Evolutionary conservation across 2,113 vertebrate species (phyloP).

Genomic region (Takifugu flavidus): DNA sequence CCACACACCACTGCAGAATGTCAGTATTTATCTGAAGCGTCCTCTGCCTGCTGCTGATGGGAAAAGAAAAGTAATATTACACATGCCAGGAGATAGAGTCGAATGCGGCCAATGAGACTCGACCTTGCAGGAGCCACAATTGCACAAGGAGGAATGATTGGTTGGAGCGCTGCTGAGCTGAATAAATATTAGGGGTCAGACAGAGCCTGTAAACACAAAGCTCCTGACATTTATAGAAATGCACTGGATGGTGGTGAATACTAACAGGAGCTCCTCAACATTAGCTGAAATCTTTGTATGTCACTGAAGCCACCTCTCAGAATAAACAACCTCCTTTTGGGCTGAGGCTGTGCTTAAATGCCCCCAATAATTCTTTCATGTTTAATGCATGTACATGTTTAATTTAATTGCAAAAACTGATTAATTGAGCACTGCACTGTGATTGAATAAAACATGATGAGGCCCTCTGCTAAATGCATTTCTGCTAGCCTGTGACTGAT

Average conservation of each 20-base stretch:
- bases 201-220: slow-evolving; percentile 52
- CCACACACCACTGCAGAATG: slow-evolving; percentile 46
- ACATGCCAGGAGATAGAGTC: slow-evolving; percentile 55
- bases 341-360: slow-evolving; percentile 46
- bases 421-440: slow-evolving; percentile 74
- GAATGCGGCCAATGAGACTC: slow-evolving; percentile 61
- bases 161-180: slow-evolving; percentile 49
- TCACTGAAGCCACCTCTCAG: slow-evolving; percentile 5
- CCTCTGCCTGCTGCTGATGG: slow-evolving; percentile 57
- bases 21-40: slow-evolving; percentile 57
- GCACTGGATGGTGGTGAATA: slow-evolving; percentile 43
- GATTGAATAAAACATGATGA: slow-evolving; percentile 81
- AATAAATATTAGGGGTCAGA: slow-evolving; percentile 70
- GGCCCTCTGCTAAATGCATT: slow-evolving; percentile 74
- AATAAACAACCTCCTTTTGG: slow-evolving; percentile 6
- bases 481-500: slow-evolving; percentile 76
- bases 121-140: slow-evolving; percentile 49
- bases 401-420: slow-evolving; percentile 80
- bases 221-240: slow-evolving; percentile 66
- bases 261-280: slow-evolving; percentile 27
- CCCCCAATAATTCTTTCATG: slow-evolving; percentile 66
- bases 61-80: slow-evolving; percentile 73
- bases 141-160: slow-evolving; percentile 62
- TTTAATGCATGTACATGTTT: slow-evolving; percentile 77
- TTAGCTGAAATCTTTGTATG: slow-evolving; percentile 3